phyloP scores from a whole-genome alignment of 2,888 invertebrate genomes.

The Neoitamus cyanurus region DNA sequence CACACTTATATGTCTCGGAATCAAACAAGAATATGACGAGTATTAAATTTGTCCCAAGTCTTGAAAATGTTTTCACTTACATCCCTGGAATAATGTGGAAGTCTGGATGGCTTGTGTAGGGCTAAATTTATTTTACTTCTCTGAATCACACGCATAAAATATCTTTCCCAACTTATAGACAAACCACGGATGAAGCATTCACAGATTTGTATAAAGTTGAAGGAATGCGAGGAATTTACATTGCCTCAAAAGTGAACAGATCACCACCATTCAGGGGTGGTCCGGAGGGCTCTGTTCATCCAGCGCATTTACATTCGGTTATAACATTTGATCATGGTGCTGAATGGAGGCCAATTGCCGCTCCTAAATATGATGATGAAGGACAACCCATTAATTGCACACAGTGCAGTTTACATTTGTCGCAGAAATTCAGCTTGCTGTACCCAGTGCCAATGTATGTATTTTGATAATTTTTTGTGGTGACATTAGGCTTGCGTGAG shows the following conservation, averaged over 20 bases:
- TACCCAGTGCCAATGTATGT: slow-evolving; percentile 76
- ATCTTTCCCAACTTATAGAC: slow-evolving; percentile 68
- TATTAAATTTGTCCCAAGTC: slow-evolving; percentile 80
- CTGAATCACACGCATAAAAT: background rate
- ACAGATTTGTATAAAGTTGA: slow-evolving; percentile 89
- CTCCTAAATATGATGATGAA: slow-evolving; percentile 77
- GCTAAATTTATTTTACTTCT: background rate
- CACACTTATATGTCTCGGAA: slow-evolving; percentile 86
- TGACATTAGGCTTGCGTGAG: background rate
- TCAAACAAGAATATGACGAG: slow-evolving; percentile 72
- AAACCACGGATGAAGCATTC: slow-evolving; percentile 82
- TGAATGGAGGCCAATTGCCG: slow-evolving; percentile 80
- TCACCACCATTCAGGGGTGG: slow-evolving; percentile 61
- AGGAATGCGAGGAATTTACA: slow-evolving; percentile 88
- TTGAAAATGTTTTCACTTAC: slow-evolving; percentile 84
- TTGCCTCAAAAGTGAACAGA: slow-evolving; percentile 80
- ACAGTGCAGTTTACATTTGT: slow-evolving; percentile 86
- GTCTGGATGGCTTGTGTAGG: slow-evolving; percentile 84
- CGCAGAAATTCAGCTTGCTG: slow-evolving; percentile 85
- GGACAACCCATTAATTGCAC: slow-evolving; percentile 77
- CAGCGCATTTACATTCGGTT: slow-evolving; percentile 80
- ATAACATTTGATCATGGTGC: slow-evolving; percentile 91
- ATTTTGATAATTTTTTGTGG: background rate
- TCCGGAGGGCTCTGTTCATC: slow-evolving; percentile 68
- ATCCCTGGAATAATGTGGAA: slow-evolving; percentile 86